phyloP scores from a whole-genome alignment of 2,888 invertebrate genomes.

The Cynaeus angustus region DNA sequence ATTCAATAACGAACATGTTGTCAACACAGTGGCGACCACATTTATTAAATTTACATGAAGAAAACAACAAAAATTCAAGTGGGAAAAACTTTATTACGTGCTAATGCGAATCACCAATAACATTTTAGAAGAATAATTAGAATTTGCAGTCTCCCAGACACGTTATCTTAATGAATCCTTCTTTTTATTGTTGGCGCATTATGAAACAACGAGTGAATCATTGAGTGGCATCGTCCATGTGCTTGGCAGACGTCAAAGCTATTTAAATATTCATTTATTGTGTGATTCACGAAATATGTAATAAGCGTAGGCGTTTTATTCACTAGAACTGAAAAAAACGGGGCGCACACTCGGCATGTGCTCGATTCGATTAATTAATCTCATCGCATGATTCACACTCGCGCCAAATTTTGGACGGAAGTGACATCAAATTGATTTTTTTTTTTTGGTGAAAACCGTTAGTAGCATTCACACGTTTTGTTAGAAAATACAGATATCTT shows the following conservation, averaged over 20 bases:
- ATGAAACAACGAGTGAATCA: conserved; percentile 40
- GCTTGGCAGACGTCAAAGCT: conserved; percentile 44
- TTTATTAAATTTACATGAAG: background rate
- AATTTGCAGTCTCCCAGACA: too few species aligned
- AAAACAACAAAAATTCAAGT: too few species aligned
- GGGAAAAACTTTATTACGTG: too few species aligned
- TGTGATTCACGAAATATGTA: conserved; percentile 40
- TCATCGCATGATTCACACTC: conserved; percentile 5
- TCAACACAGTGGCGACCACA: conserved; percentile 9
- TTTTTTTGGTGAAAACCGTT: conserved; percentile 6
- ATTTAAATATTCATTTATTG: conserved; percentile 45
- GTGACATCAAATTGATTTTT: conserved; percentile 13
- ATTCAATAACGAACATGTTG: conserved; percentile 2
- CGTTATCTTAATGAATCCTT: background rate
- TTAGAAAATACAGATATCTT: conserved; percentile 6
- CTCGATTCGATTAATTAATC: conserved; percentile 19
- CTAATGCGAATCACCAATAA: too few species aligned
- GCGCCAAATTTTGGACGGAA: conserved; percentile 6
- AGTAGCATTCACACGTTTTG: conserved; percentile 8
- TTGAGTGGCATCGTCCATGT: conserved; percentile 41
- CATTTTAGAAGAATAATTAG: too few species aligned
- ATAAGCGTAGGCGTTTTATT: conserved; percentile 22
- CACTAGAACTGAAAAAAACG: conserved; percentile 14
- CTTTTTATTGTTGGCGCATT: background rate
- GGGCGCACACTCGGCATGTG: conserved; percentile 14